Evolutionary conservation across 2,113 vertebrate species (phyloP), one percentile per base, ranked within the genome.

Genomic region (Castor canadensis): DNA sequence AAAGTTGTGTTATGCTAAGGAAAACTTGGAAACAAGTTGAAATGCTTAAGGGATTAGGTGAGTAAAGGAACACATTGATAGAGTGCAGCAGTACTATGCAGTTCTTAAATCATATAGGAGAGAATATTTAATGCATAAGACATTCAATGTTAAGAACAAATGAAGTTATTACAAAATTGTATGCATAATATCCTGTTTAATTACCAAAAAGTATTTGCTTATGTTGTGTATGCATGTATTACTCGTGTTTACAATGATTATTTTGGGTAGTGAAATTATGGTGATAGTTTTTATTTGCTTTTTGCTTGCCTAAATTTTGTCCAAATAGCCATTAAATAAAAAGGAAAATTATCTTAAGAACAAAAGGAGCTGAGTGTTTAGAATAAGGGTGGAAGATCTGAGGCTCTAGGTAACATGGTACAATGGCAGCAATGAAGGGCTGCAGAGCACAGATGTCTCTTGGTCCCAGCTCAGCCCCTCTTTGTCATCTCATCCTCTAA

Each of bases 21-120:
- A 66, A 94, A n/a, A 93, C 32, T 7, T 52, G 28, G 35, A 89
- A 77, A 77, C n/a, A 87, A 92, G 40, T 95, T 76, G 73, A 82
- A 89, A 60, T 89, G 24, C n/a, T n/a, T 64, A 35, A 89, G 47
- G 30, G 8, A 62, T 75, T 79, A 40, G 11, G 38, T 58, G 77
- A 76, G 11, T 92, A 89, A 75, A 66, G 60, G 20, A 94, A 89
- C 26, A 92, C 43, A 64, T 49, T 82, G 15, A 24, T 64, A 43
- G 40, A 49, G 4, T 60, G 30, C n/a, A 58, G 1, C 66, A 40
- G 40, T 93, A 66, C n/a, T 35, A 66, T n/a, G 11, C 9, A 84
- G 19, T 19, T 81, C 58, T 77, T 93, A 67, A 91, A 54, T 85
- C 67, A 20, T 54, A 62, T 12, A 15, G 35, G 22, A 28, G 67